Base-by-base conservation (phyloP, 2,797 vertebrate species). In the Neoniphon sammara region DNA sequence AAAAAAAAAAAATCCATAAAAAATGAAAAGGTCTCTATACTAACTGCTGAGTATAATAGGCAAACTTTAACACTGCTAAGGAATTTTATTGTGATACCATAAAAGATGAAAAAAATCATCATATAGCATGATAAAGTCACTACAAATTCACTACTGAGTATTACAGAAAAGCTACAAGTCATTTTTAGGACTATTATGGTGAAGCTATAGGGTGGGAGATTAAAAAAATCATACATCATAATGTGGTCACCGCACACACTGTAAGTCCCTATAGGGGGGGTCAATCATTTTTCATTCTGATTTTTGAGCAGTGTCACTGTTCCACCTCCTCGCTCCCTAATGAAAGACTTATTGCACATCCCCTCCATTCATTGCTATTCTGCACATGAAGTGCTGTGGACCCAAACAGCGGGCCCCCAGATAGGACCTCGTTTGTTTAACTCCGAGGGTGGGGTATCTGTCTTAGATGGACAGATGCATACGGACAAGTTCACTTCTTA, bases 391-490 rank as follows among this genome's bases (percentile, higher is more conserved):
- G 63, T 66, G 0, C 42, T 2, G 63, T 61, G 72, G 80, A 83
- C 80, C 82, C 84, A 77, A 87, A 83, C 73, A 80, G 68, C 42
- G 31, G 81, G 71, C 56, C 85, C 79, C 77, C 5, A 62, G 72
- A 93, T 82, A 92, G 86, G 74, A 78, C 73, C 87, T 85, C 47
- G 75, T 89, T 90, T 92, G 91, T 92, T 88, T 70, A 83, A 86
- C 78, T 85, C 73, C 0, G 11, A 82, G 66, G 85, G 67, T 44
- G 60, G 70, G 68, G 69, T 21, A 46, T 84, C 72, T 70, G 75
- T 82, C 73, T 83, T 21, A 20, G 60, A 20, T 68, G 78, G 75
- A 79, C 70, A 59, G 66, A 90, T 88, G 78, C 30, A 46, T 78
- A 74, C 34, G 25, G 84, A 90, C 89, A 89, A 79, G 88, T 84